phyloP scores from a whole-genome alignment of 2,797 vertebrate species.

The Pitangus sulphuratus region DNA sequence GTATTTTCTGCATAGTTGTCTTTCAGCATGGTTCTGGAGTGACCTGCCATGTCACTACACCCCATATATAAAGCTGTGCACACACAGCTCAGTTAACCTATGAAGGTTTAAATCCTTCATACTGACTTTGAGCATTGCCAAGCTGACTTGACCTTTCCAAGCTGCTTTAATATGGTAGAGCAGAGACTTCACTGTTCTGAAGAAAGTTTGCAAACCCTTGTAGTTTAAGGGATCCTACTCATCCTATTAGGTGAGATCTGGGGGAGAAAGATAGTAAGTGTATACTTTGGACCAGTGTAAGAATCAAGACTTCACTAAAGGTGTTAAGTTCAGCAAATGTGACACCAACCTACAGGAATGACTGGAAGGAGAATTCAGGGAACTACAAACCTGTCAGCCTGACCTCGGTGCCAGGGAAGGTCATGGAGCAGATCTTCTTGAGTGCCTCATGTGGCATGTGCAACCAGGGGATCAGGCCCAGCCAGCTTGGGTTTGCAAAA shows the following conservation, averaged over 20 bases:
- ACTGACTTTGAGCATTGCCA: background rate
- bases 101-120: background rate
- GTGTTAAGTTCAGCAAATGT: background rate
- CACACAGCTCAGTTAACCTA: background rate
- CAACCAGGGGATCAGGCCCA: background rate
- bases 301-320: background rate
- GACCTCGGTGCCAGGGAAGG: background rate
- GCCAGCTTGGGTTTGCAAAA: background rate
- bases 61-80: background rate
- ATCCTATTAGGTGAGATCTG: background rate
- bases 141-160: background rate
- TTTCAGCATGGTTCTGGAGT: background rate
- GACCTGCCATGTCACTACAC: background rate
- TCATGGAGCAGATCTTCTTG: background rate
- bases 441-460: rapidly evolving
- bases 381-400: background rate
- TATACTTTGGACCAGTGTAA: rapidly evolving
- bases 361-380: background rate
- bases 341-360: background rate
- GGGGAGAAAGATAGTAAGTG: background rate
- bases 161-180: background rate
- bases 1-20: background rate
- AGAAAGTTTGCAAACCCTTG: background rate
- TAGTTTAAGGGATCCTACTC: background rate
- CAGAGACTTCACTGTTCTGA: background rate